A percentile compares a stretch with the other conserved stretches of the same genome.
Evolutionary conservation across 2,113 vertebrate species (phyloP).

Genomic region (Myrmecobius fasciatus): DNA sequence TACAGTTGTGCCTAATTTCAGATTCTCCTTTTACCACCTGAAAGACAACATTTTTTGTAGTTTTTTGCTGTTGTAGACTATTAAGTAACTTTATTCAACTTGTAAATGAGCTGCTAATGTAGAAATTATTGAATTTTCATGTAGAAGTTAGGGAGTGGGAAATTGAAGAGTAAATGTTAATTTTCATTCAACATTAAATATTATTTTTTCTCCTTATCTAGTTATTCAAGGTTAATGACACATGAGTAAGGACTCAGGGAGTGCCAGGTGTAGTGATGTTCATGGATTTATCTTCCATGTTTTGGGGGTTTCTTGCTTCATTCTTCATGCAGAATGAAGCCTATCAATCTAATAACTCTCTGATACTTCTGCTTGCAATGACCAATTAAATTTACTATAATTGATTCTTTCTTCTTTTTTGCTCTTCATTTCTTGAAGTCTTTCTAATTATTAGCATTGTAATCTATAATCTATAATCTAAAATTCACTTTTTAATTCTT

Average conservation of each 20-base stretch:
- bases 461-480: slow-evolving; percentile 24
- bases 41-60: not conserved
- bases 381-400: not conserved
- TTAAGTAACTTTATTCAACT: not conserved
- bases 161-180: not conserved
- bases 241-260: slow-evolving; percentile 17
- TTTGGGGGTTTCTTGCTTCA: slow-evolving; percentile 28
- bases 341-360: slow-evolving; percentile 1
- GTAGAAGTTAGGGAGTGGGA: not conserved
- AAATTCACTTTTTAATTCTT: slow-evolving; percentile 15
- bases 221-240: slow-evolving; percentile 7
- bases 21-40: not conserved
- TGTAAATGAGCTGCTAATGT: not conserved
- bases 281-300: not conserved
- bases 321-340: slow-evolving; percentile 17
- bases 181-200: not conserved
- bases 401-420: not conserved
- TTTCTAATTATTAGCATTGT: not conserved
- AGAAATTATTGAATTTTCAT: not conserved
- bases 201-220: slow-evolving; percentile 36
- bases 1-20: not conserved
- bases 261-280: slow-evolving; percentile 20
- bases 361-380: slow-evolving; percentile 2
- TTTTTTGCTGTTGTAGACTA: not conserved
- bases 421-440: not conserved